Evolutionary conservation across 2,797 vertebrate species (phyloP).

Genomic region (Bradypodion pumilum): DNA sequence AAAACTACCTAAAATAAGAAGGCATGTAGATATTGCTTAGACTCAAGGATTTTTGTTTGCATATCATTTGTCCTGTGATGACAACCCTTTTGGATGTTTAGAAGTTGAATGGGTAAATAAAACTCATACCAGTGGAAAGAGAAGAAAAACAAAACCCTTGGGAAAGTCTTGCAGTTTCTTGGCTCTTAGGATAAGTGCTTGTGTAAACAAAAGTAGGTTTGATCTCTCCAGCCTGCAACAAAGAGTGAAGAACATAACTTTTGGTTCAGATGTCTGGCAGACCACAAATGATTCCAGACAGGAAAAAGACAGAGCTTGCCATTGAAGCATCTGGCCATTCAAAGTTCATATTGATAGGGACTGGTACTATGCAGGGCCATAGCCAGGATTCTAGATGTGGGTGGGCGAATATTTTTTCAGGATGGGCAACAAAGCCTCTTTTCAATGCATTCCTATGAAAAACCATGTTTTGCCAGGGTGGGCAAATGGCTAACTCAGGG

Average conservation of each 20-base stretch:
- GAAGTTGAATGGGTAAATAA: conserved; percentile 7
- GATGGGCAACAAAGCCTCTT: no score
- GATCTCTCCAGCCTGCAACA: not conserved
- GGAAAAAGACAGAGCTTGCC: not conserved
- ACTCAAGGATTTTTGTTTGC: not conserved
- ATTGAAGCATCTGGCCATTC: not conserved
- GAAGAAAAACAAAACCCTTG: not conserved
- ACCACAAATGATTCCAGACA: not conserved
- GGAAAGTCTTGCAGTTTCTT: conserved; percentile 2
- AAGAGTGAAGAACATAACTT: not conserved
- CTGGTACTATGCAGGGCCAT: not conserved
- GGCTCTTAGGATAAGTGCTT: not conserved
- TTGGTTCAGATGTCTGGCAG: not conserved
- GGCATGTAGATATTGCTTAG: not conserved
- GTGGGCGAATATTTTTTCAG: no score
- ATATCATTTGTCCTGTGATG: not conserved
- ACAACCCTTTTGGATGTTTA: conserved; percentile 18
- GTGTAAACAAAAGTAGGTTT: not conserved
- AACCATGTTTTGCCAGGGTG: no score
- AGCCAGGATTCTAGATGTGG: no score
- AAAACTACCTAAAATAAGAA: not conserved
- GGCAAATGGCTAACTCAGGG: no score
- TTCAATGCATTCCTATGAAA: no score
- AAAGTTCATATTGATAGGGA: not conserved
- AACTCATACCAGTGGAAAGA: not conserved